These are phyloP conservation scores for Acomys russatus DNA, from an alignment of 2,797 vertebrate genomes.

Conservation along the genomic window DNA sequence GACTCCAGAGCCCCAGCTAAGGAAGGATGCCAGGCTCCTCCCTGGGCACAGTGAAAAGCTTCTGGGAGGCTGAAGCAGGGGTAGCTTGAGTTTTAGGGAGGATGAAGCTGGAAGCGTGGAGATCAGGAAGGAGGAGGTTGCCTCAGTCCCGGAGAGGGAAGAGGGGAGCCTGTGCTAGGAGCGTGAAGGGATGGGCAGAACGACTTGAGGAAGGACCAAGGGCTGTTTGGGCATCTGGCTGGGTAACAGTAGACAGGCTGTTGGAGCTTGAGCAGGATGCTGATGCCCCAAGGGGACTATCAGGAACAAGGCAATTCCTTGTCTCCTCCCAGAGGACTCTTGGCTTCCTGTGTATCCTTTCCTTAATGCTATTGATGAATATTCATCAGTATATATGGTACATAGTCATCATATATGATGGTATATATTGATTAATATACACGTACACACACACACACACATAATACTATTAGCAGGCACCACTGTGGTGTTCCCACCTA, in stretches of 20 bases:
- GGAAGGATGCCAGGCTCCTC: conserved; percentile 12
- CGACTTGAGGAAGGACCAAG: neutral
- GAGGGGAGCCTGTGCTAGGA: neutral
- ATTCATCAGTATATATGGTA: neutral
- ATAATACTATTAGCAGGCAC: neutral
- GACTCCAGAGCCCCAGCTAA: neutral
- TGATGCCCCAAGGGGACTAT: neutral
- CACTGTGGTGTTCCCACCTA: neutral
- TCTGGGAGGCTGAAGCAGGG: neutral
- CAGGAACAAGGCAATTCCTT: neutral
- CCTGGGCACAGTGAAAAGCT: neutral
- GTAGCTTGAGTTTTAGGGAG: neutral
- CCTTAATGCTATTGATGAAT: neutral
- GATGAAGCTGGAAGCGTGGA: neutral
- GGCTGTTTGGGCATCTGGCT: neutral
- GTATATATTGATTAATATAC: no score
- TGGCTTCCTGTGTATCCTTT: neutral
- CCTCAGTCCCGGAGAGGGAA: neutral
- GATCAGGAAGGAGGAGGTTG: neutral
- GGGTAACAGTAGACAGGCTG: neutral
- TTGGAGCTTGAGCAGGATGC: neutral
- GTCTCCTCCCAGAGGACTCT: neutral
- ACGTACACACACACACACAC: no score
- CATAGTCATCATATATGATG: no score
- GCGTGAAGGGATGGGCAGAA: neutral